phyloP scores from a whole-genome alignment of 2,888 invertebrate species.

The Drosophila cognata region DNA sequence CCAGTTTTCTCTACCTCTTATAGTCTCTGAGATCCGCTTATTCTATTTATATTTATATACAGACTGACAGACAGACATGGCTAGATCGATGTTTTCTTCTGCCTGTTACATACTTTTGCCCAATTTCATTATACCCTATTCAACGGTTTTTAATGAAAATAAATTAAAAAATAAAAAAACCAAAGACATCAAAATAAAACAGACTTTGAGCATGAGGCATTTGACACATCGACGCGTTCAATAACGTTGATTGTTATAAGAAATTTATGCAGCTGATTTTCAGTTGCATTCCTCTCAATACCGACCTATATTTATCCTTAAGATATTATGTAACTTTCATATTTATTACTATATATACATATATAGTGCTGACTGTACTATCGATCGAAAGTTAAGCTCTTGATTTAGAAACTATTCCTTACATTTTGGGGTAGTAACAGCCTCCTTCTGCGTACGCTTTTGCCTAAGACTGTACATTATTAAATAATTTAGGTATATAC shows the following conservation, averaged over 20 bases:
- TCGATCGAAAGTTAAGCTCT: too few relatives aligned
- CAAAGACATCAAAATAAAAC: neutral
- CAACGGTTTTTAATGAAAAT: neutral
- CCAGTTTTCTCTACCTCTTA: neutral
- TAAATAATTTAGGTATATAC: neutral
- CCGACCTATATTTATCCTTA: neutral
- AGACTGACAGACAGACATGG: neutral
- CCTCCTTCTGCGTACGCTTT: neutral
- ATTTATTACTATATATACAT: neutral
- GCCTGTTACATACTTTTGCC: neutral
- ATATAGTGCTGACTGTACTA: neutral
- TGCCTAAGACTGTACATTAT: neutral
- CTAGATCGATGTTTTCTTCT: neutral
- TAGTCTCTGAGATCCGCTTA: neutral
- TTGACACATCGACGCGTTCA: slow-evolving; percentile 31
- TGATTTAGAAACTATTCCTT: neutral
- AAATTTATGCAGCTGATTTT: slow-evolving; percentile 19
- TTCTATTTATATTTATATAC: neutral
- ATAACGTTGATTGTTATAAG: slow-evolving; percentile 24
- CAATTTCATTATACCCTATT: neutral
- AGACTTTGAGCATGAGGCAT: slow-evolving; percentile 24
- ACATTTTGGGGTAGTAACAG: neutral
- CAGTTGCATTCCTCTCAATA: neutral
- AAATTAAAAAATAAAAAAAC: neutral
- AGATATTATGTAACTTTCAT: neutral